These are phyloP conservation scores for Dendroctonus valens DNA, from an alignment of 1,140 invertebrate genomes.

Conservation along the genomic window DNA sequence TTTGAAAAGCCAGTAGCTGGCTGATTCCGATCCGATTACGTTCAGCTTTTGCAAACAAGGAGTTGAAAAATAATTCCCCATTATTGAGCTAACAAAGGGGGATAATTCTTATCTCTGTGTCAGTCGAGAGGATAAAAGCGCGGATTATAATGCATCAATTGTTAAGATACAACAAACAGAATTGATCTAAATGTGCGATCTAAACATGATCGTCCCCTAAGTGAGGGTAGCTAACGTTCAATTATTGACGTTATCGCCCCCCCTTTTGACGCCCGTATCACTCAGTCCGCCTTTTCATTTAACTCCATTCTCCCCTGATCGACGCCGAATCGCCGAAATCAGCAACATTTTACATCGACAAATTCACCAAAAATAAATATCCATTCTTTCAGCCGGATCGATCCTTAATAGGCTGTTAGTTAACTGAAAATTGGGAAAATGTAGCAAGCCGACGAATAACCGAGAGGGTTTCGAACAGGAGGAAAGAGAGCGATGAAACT, in stretches of 20 bases:
- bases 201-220: conserved; percentile 46
- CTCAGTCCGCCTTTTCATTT: conserved; percentile 44
- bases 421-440: no score
- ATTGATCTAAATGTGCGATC: conserved; percentile 50
- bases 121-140: conserved; percentile 43
- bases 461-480: not conserved
- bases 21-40: not conserved
- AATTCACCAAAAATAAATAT: no score
- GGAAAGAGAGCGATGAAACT: conserved; percentile 28
- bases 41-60: conserved; percentile 22
- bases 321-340: no score
- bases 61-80: conserved; percentile 37
- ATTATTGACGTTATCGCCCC: conserved; percentile 47
- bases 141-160: conserved; percentile 49
- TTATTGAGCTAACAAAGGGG: conserved; percentile 39
- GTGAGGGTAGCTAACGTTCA: conserved; percentile 44
- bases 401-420: no score
- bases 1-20: conserved; percentile 11
- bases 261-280: conserved; percentile 44
- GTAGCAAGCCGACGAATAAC: no score
- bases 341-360: no score
- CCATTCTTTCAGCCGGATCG: no score
- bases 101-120: conserved; percentile 44
- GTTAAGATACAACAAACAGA: conserved; percentile 50
- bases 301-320: conserved; percentile 5